Percentiles rank a stretch among this genome's conserved stretches.
These are phyloP conservation scores for Drosophila tropicalis DNA, from an alignment of 1,140 invertebrate genomes.

Conservation along the genomic window DNA sequence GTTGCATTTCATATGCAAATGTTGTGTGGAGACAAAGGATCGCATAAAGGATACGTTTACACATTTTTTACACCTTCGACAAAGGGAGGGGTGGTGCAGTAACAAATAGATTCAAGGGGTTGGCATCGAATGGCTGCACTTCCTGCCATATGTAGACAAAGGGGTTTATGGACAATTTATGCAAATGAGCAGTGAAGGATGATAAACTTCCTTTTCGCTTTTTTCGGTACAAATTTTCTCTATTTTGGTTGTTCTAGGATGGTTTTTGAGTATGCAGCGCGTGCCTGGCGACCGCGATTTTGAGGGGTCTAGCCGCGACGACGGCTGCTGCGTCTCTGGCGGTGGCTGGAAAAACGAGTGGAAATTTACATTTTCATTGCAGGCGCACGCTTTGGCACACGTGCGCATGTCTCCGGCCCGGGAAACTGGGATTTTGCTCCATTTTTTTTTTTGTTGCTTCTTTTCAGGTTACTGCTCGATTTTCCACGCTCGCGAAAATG, in stretches of 20 bases:
- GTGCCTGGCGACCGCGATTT: conserved; percentile 42
- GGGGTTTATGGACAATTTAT: conserved; percentile 75
- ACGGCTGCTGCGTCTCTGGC: conserved; percentile 63
- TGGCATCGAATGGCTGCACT: conserved; percentile 55
- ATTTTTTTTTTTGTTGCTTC: conserved; percentile 55
- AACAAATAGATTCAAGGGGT: conserved; percentile 43
- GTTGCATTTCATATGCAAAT: conserved; percentile 78
- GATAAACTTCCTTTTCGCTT: conserved; percentile 10
- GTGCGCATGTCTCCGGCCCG: conserved; percentile 73
- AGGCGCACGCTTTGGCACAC: conserved; percentile 52
- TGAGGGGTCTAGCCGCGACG: conserved; percentile 51
- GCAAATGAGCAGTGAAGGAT: conserved; percentile 54
- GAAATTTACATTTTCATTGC: conserved; percentile 61
- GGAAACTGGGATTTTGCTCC: conserved; percentile 38
- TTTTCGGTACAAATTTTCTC: neutral
- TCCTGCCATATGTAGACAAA: conserved; percentile 35
- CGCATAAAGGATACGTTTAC: conserved; percentile 74
- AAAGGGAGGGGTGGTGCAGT: conserved; percentile 31
- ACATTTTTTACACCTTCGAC: conserved; percentile 78
- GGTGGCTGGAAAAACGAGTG: conserved; percentile 67
- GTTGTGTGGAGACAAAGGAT: conserved; percentile 41
- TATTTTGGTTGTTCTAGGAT: conserved; percentile 11
- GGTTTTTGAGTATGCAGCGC: conserved; percentile 44
- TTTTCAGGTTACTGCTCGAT: conserved; percentile 37
- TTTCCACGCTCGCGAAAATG: conserved; percentile 81